Evolutionary conservation across 2,888 invertebrate species (phyloP).

Genomic region (Bibio marci): DNA sequence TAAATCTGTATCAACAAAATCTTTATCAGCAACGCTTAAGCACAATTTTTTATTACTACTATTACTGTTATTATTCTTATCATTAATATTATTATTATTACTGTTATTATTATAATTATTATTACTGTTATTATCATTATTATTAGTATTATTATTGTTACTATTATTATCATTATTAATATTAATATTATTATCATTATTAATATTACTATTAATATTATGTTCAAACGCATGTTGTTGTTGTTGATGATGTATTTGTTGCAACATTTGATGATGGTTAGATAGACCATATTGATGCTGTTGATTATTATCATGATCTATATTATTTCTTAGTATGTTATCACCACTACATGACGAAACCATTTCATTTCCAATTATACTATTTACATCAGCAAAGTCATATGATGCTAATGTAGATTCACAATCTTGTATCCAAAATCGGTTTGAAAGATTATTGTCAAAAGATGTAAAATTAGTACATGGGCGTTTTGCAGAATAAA

Average conservation of each 20-base stretch:
- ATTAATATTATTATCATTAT: conserved; percentile 11
- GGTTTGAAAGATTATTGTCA: conserved; percentile 3
- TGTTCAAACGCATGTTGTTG: background rate
- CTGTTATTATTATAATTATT: too few relatives aligned
- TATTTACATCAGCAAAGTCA: too few relatives aligned
- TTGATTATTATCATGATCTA: background rate
- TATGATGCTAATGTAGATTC: too few relatives aligned
- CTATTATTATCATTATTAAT: conserved; percentile 2
- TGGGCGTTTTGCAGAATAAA: conserved; percentile 10
- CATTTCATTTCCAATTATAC: too few relatives aligned
- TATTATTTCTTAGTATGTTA: too few relatives aligned
- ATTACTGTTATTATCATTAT: conserved; percentile 7
- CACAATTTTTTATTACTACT: conserved; percentile 11
- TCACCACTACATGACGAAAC: too few relatives aligned
- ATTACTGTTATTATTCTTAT: too few relatives aligned
- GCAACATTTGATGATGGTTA: background rate
- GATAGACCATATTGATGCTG: background rate
- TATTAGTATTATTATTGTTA: background rate
- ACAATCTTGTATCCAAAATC: too few relatives aligned
- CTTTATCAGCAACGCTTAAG: conserved; percentile 9
- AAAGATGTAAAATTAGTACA: conserved; percentile 7
- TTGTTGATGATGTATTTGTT: background rate
- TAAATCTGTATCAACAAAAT: conserved; percentile 4
- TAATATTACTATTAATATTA: conserved; percentile 10
- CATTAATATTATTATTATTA: too few relatives aligned